These are phyloP conservation scores for Cynocephalus volans DNA, from an alignment of 2,113 vertebrate species.

Conservation along the genomic window DNA sequence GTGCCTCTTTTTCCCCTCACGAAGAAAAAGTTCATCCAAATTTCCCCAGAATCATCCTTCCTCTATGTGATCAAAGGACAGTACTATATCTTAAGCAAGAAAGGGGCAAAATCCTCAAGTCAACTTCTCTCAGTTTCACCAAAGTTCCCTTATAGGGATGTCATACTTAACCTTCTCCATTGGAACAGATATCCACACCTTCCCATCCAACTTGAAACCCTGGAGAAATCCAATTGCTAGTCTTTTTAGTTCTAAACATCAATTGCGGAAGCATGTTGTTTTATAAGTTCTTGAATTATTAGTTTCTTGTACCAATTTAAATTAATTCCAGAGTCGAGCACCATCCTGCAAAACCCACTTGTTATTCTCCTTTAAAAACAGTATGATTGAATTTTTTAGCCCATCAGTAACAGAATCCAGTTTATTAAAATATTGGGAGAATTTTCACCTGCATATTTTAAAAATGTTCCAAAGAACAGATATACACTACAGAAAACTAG, in stretches of 20 bases:
- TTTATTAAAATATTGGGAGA: constrained; percentile 61
- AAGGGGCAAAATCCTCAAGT: background rate
- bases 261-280: background rate
- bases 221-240: background rate
- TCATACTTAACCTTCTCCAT: background rate
- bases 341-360: constrained; percentile 39
- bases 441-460: constrained; percentile 78
- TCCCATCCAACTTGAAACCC: background rate
- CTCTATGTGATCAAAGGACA: background rate
- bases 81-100: background rate
- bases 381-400: constrained; percentile 43
- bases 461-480: constrained; percentile 74
- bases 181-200: background rate
- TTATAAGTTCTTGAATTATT: constrained; percentile 41
- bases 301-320: constrained; percentile 58
- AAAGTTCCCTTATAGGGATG: background rate
- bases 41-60: background rate
- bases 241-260: constrained; percentile 49
- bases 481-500: constrained; percentile 63
- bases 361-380: constrained; percentile 56
- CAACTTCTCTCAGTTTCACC: background rate
- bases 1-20: background rate
- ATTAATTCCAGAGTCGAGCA: constrained; percentile 66
- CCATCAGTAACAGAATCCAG: constrained; percentile 38
- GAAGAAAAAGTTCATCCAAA: background rate